Base-by-base conservation (phyloP, 30 jellyfish, hydroid and myxozoan species). In the Chrysaora quinquecirrha region DNA sequence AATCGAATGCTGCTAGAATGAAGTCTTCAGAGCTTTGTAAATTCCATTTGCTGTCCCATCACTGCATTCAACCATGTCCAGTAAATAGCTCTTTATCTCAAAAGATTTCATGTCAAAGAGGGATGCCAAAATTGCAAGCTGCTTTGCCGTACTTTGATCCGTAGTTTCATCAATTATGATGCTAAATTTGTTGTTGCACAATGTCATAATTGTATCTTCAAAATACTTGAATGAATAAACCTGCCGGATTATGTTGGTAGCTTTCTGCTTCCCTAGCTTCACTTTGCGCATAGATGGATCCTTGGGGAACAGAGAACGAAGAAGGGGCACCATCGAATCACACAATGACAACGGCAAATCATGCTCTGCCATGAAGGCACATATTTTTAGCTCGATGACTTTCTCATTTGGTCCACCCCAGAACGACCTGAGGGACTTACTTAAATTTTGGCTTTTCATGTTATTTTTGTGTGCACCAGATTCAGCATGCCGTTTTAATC, bases 21-120 rank as follows among this genome's bases (percentile, higher is more conserved):
- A 38, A 25, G 20, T 7, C 67, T 84, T 84, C 48, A 84, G 7
- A 3, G 83, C 63, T 12, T 12, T 22, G n/a, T 71, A 71, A 21
- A 84, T 71, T 48, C 75, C 65, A 54, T 61, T 31, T 14, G 88
- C 95, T 1, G 61, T 74, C 25, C 95, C 89, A 64, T 74, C 95
- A 30, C 83, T 4, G 28, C 78, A 60, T 61, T 83, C 94, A 24
- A 83, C 75, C 82, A 83, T 83, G 48, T 71, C 87, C 46, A 83
- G 22, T 83, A 83, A 25, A 34, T 47, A 34, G 31, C 71, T 1
- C 50, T 61, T 34, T 31, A 38, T 71, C 30, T 52, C 27, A 64
- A 80, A 80, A 35, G 28, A 11, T 25, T 80, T 38, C 1, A 22
- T 48, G 64, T 80, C 91, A 48, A 64, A 80, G 43, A 6, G 48